phyloP scores from a whole-genome alignment of 2,113 vertebrate species.

The Euleptes europaea region DNA sequence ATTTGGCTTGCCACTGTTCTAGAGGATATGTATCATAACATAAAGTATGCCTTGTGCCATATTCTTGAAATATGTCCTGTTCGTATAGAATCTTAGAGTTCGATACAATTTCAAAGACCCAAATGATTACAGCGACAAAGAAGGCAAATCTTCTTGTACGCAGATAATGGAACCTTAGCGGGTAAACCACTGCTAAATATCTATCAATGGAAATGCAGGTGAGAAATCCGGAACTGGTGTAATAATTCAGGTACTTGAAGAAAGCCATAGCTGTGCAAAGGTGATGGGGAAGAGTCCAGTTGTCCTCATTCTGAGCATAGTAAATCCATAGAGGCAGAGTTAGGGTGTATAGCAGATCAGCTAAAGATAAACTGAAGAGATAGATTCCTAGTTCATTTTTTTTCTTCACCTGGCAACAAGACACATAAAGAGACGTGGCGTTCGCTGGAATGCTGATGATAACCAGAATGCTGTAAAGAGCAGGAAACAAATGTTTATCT shows the following conservation, averaged over 20 bases:
- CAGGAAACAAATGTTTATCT: slow-evolving; percentile 79
- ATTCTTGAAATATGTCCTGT: slow-evolving; percentile 60
- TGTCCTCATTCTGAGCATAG: slow-evolving; percentile 74
- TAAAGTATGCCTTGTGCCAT: slow-evolving; percentile 38
- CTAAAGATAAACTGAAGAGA: slow-evolving; percentile 84
- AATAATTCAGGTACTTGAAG: slow-evolving; percentile 82
- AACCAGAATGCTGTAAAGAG: slow-evolving; percentile 77
- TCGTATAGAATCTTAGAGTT: slow-evolving; percentile 74
- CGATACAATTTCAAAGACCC: slow-evolving; percentile 77
- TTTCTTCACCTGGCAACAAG: slow-evolving; percentile 81
- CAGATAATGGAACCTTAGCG: slow-evolving; percentile 75
- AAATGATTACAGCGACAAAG: slow-evolving; percentile 71
- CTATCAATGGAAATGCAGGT: slow-evolving; percentile 87
- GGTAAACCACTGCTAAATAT: slow-evolving; percentile 87
- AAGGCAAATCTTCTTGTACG: slow-evolving; percentile 77
- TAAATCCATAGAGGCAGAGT: slow-evolving; percentile 84
- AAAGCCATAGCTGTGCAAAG: slow-evolving; percentile 55
- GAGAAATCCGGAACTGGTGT: slow-evolving; percentile 84
- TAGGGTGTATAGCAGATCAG: slow-evolving; percentile 81
- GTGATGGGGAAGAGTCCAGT: slow-evolving; percentile 71
- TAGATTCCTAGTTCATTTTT: slow-evolving; percentile 88
- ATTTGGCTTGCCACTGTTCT: slow-evolving; percentile 56
- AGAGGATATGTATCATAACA: slow-evolving; percentile 85
- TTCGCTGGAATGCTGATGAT: slow-evolving; percentile 82
- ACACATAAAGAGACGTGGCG: slow-evolving; percentile 78